Conservation (phyloP, 2,888 invertebrate species). For the Lutraria lutraria region DNA sequence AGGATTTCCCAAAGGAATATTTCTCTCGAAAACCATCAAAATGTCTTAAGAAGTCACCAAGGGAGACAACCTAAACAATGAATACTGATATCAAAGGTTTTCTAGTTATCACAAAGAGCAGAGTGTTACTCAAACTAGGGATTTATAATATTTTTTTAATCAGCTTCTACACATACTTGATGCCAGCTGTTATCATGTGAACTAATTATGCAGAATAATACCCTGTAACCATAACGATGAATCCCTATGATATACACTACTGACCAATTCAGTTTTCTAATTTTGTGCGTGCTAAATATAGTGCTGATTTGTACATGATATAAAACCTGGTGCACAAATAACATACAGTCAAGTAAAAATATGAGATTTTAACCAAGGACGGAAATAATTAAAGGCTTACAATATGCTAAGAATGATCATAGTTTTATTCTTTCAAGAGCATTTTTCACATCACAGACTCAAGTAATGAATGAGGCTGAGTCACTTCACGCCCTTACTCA, state of each 20-base stretch:
- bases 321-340: neutral
- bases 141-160: constrained; percentile 35
- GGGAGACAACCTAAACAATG: neutral
- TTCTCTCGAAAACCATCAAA: neutral
- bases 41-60: neutral
- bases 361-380: neutral
- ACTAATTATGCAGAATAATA: constrained; percentile 36
- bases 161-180: neutral
- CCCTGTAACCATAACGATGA: constrained; percentile 15
- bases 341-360: neutral
- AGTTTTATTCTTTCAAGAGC: too few species aligned
- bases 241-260: neutral
- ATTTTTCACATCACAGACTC: too few species aligned
- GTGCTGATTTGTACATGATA: neutral
- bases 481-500: too few species aligned
- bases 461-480: too few species aligned
- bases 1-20: neutral
- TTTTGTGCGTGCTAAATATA: neutral
- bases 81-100: neutral
- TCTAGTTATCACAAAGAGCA: neutral
- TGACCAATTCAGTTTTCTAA: neutral
- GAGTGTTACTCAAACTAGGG: neutral
- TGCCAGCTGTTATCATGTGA: constrained; percentile 42
- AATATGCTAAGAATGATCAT: too few species aligned
- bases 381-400: too few species aligned